Evolutionary conservation across 2,888 invertebrate species (phyloP).

Genomic region (Eurytoma californica): DNA sequence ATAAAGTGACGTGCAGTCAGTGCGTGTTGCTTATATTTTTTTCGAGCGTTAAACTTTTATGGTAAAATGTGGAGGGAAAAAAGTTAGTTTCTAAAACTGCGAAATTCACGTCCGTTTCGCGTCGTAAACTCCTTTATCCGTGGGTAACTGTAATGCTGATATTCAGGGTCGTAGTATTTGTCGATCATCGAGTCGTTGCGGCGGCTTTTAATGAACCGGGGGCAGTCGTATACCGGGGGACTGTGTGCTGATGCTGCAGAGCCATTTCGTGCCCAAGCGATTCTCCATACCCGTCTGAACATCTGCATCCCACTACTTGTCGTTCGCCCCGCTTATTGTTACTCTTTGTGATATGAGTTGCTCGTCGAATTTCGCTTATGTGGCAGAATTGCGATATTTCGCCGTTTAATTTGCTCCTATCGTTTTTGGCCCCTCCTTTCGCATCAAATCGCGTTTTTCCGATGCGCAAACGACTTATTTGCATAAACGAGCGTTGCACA

Average conservation of each 20-base stretch:
- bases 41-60: too few relatives aligned
- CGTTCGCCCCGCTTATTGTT: constrained; percentile 39
- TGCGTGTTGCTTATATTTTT: too few relatives aligned
- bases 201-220: constrained; percentile 36
- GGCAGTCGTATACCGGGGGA: background rate
- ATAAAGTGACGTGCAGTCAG: too few relatives aligned
- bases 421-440: too few relatives aligned
- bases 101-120: too few relatives aligned
- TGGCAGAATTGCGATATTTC: background rate
- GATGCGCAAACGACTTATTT: too few relatives aligned
- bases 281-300: constrained; percentile 19
- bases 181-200: constrained; percentile 22
- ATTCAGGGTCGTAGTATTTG: background rate
- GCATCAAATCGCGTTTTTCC: too few relatives aligned
- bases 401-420: too few relatives aligned
- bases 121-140: too few relatives aligned
- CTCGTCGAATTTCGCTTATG: constrained; percentile 34
- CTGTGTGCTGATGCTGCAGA: constrained; percentile 39
- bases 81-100: too few relatives aligned
- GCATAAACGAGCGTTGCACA: too few relatives aligned
- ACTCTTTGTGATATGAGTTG: constrained; percentile 50
- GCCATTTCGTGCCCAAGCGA: constrained; percentile 9
- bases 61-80: too few relatives aligned
- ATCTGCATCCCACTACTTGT: background rate
- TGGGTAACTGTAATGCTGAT: background rate